A percentile compares a stretch with the other conserved stretches of the same genome.
These are phyloP conservation scores for Furnarius figulus DNA, from an alignment of 2,113 vertebrate genomes.

Conservation along the genomic window DNA sequence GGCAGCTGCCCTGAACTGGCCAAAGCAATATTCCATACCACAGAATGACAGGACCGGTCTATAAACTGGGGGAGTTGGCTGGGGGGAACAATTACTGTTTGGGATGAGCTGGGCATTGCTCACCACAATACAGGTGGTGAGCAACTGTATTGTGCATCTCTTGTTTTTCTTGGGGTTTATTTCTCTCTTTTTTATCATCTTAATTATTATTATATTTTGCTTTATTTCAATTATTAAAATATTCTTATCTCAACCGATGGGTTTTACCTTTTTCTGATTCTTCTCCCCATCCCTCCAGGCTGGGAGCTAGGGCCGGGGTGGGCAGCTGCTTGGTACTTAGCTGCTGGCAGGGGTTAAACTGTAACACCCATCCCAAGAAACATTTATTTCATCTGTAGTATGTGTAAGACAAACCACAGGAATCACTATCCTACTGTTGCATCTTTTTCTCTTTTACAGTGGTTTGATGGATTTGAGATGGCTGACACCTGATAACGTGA, in stretches of 20 bases:
- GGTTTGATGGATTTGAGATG: background rate
- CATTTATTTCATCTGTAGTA: background rate
- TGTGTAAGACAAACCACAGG: background rate
- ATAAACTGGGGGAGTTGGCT: background rate
- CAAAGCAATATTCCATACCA: background rate
- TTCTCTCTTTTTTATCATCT: background rate
- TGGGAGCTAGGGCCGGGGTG: rapidly evolving
- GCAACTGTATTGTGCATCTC: background rate
- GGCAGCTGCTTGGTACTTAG: background rate
- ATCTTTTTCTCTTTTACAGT: background rate
- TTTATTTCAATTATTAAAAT: background rate
- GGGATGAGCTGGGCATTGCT: rapidly evolving
- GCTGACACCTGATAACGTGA: background rate
- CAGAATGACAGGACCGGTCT: background rate
- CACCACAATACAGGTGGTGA: background rate
- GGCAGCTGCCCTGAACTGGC: background rate
- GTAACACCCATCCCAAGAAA: background rate
- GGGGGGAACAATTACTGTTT: background rate
- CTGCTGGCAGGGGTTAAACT: background rate
- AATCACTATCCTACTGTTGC: background rate
- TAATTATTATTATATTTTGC: background rate
- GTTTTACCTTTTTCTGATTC: background rate
- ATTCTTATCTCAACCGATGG: background rate
- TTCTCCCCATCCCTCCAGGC: background rate
- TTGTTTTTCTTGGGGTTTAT: background rate